phyloP scores from a whole-genome alignment of 2,113 vertebrate genomes.

The Noturus placidus region DNA sequence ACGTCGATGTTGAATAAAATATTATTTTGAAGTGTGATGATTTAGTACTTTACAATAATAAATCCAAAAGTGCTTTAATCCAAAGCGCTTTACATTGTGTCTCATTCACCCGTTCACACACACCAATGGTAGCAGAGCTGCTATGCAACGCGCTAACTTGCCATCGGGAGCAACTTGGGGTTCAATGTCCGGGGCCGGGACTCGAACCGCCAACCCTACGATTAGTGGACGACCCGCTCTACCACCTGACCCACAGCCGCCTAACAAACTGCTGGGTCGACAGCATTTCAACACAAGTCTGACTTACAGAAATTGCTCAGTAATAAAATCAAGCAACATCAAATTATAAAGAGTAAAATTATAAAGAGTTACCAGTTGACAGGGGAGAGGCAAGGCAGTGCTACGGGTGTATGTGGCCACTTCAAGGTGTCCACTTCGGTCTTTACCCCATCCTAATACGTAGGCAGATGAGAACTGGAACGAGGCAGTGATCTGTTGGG shows the following conservation, averaged over 20 bases:
- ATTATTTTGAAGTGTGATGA: not conserved
- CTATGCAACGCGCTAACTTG: too few species aligned
- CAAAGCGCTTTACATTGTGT: too few species aligned
- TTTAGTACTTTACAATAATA: not conserved
- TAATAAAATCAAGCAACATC: not conserved
- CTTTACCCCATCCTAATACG: slow-evolving; percentile 53
- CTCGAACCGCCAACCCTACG: too few species aligned
- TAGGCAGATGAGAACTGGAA: not conserved
- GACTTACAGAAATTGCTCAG: not conserved
- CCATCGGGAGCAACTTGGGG: too few species aligned
- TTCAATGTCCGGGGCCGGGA: too few species aligned
- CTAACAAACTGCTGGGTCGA: not conserved
- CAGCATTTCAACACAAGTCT: not conserved
- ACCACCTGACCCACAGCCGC: too few species aligned
- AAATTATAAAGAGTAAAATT: too few species aligned
- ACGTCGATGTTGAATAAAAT: not conserved
- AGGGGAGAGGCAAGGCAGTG: slow-evolving; percentile 26
- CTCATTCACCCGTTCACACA: too few species aligned
- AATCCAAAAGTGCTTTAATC: too few species aligned
- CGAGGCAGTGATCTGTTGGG: not conserved
- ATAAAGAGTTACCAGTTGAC: slow-evolving; percentile 40
- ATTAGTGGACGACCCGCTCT: too few species aligned
- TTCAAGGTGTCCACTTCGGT: not conserved
- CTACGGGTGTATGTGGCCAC: slow-evolving; percentile 23
- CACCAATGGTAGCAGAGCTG: too few species aligned